A percentile compares a stretch with the other conserved stretches of the same genome.
Evolutionary conservation across 2,888 invertebrate species (phyloP).

Genomic region (Himalopsyche japonica): DNA sequence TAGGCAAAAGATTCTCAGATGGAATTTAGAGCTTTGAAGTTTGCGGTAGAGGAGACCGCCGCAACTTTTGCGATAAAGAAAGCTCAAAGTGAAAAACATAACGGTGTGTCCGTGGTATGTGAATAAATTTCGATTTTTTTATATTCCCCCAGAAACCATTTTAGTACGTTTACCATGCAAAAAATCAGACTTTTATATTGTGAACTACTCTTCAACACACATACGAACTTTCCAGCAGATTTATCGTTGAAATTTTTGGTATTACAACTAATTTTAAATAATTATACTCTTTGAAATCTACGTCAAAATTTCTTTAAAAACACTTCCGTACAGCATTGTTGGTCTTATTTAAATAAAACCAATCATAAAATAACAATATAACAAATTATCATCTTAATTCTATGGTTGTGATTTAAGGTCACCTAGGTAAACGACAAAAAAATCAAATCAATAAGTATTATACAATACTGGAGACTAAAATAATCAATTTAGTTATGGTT

Average conservation of each 20-base stretch:
- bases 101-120: not conserved
- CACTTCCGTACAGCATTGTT: too few species aligned
- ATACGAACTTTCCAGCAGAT: not conserved
- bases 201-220: not conserved
- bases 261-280: too few species aligned
- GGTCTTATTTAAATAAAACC: too few species aligned
- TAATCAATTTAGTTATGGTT: too few species aligned
- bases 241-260: not conserved
- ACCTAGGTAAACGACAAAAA: too few species aligned
- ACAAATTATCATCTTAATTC: too few species aligned
- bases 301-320: too few species aligned
- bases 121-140: not conserved
- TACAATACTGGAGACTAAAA: too few species aligned
- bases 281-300: too few species aligned
- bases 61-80: slow-evolving; percentile 8
- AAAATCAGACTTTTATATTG: not conserved
- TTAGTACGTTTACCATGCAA: not conserved
- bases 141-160: not conserved
- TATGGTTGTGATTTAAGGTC: too few species aligned
- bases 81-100: slow-evolving; percentile 10
- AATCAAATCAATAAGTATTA: too few species aligned
- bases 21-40: slow-evolving; percentile 5
- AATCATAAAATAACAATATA: too few species aligned
- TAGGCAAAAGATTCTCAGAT: not conserved
- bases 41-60: not conserved